Conservation (phyloP, 2,797 vertebrate genomes). For the Chaetophractus vellerosus region DNA sequence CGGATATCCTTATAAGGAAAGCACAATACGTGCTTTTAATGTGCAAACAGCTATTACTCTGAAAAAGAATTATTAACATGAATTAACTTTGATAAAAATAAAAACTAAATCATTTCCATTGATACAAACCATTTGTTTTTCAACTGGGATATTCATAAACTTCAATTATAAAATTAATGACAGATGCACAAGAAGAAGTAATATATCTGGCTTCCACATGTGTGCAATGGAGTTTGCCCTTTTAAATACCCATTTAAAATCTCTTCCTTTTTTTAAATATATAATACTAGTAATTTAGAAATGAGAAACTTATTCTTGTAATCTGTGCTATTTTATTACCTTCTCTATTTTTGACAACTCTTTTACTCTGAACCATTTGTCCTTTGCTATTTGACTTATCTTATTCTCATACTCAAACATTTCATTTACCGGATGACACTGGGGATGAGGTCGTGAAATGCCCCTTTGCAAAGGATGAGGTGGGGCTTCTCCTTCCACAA, state of each 20-base stretch:
- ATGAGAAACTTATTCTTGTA: constrained; percentile 79
- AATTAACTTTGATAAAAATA: constrained; percentile 86
- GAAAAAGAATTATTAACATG: constrained; percentile 83
- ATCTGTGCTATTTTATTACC: constrained; percentile 55
- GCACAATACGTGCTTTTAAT: constrained; percentile 78
- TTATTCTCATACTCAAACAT: constrained; percentile 25
- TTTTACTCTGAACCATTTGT: constrained; percentile 8
- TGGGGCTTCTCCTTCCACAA: not conserved
- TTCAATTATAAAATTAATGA: constrained; percentile 85
- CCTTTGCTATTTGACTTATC: constrained; percentile 33
- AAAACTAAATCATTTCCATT: constrained; percentile 83
- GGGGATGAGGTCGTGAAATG: not conserved
- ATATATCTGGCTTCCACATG: constrained; percentile 85
- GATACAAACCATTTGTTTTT: constrained; percentile 83
- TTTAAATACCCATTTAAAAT: constrained; percentile 85
- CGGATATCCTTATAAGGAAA: constrained; percentile 79
- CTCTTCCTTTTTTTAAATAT: constrained; percentile 85
- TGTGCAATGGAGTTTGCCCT: constrained; percentile 74
- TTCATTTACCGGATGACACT: constrained; percentile 39
- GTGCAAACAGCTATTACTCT: constrained; percentile 84
- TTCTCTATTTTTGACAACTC: constrained; percentile 4
- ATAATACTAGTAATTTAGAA: constrained; percentile 81
- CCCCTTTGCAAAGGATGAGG: constrained; percentile 23
- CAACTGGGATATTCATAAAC: constrained; percentile 87
- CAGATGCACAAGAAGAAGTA: constrained; percentile 86